Evolutionary conservation across 2,113 vertebrate genomes (phyloP).

Genomic region (Indicator maculatus): DNA sequence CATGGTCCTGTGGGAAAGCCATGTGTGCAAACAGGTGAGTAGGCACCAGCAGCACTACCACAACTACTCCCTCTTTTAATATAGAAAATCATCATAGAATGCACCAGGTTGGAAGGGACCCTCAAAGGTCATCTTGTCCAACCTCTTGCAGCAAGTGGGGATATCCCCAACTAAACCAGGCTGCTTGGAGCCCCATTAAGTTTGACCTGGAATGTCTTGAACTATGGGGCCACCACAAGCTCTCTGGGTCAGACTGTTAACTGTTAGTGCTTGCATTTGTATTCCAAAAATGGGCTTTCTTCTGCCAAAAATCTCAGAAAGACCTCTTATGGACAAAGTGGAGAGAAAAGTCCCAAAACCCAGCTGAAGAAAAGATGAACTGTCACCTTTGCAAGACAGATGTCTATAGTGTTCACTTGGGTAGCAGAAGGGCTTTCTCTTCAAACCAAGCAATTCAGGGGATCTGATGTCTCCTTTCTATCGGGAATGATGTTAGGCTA

Average conservation of each 20-base stretch:
- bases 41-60: no score
- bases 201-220: no score
- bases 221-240: no score
- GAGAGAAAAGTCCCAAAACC: neutral
- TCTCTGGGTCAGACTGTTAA: neutral
- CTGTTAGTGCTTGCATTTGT: neutral
- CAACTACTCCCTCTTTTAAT: neutral
- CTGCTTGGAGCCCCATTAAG: no score
- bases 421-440: neutral
- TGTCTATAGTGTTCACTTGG: neutral
- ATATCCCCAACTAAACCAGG: no score
- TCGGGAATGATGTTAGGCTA: neutral
- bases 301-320: neutral
- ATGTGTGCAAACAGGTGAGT: accelerated
- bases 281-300: neutral
- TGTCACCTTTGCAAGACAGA: neutral
- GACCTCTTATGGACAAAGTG: neutral
- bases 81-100: no score
- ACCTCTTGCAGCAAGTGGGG: no score
- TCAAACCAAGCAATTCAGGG: neutral
- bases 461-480: neutral
- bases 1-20: neutral
- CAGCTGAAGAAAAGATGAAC: neutral
- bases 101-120: no score
- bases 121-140: no score